These are phyloP conservation scores for Eupeodes corollae DNA, from an alignment of 1,140 invertebrate species.

Conservation along the genomic window DNA sequence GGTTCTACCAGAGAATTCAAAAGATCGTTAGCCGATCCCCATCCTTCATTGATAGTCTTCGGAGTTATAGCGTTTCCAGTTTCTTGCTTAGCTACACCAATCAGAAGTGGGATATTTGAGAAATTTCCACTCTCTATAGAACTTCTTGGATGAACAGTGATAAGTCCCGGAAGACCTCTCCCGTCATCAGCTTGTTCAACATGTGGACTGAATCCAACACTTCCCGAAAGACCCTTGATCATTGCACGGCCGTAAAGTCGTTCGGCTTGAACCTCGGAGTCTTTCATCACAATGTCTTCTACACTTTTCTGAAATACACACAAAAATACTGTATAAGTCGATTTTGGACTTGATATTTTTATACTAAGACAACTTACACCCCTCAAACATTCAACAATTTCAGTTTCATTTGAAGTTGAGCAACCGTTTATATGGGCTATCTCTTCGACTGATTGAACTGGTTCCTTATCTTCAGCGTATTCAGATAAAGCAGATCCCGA, in stretches of 20 bases:
- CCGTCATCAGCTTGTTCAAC: constrained; percentile 51
- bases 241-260: constrained; percentile 38
- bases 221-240: constrained; percentile 36
- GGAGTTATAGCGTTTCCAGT: constrained; percentile 40
- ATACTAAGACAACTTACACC: constrained; percentile 21
- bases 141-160: constrained; percentile 44
- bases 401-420: constrained; percentile 37
- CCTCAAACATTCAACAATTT: constrained; percentile 48
- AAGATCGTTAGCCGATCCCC: constrained; percentile 25
- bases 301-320: constrained; percentile 25
- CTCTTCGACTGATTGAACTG: constrained; percentile 38
- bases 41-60: constrained; percentile 21
- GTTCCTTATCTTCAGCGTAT: constrained; percentile 48
- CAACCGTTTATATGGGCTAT: constrained; percentile 44
- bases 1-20: constrained; percentile 20
- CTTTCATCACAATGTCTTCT: constrained; percentile 33
- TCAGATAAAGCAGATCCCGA: constrained; percentile 52
- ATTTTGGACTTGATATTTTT: no score
- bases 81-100: constrained; percentile 58
- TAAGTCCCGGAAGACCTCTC: constrained; percentile 46
- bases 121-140: constrained; percentile 43
- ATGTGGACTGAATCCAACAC: constrained; percentile 44
- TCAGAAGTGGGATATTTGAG: constrained; percentile 52
- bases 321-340: not conserved
- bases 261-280: constrained; percentile 40